Percentiles rank a stretch among this genome's conserved stretches.
Evolutionary conservation across 2,113 vertebrate species (phyloP).

Genomic region (Gallinago paraguaiae): DNA sequence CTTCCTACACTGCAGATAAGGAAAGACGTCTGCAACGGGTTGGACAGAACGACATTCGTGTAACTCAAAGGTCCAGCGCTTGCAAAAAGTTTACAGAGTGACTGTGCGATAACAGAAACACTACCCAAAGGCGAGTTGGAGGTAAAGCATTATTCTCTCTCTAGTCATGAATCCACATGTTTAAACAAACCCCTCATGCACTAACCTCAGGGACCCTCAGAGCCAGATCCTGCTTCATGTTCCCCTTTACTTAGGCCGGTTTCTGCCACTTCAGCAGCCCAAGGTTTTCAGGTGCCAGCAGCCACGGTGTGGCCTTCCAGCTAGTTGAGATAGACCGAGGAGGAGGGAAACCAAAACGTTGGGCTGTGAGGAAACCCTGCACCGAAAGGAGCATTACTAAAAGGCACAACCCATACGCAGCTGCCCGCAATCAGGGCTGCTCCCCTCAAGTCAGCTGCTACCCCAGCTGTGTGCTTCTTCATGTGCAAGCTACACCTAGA

Average conservation of each 20-base stretch:
- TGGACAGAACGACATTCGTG: neutral
- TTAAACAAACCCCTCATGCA: neutral
- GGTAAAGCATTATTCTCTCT: neutral
- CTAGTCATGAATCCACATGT: rapidly evolving
- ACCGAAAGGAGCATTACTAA: neutral
- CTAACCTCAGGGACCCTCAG: neutral
- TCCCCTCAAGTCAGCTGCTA: neutral
- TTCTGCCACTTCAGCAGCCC: neutral
- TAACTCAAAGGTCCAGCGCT: neutral
- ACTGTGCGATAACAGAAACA: neutral
- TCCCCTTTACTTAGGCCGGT: neutral
- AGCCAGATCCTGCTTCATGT: neutral
- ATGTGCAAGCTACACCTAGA: neutral
- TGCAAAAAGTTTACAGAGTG: neutral
- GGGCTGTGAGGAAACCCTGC: neutral
- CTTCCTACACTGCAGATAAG: slow-evolving; percentile 49
- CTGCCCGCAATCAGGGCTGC: neutral
- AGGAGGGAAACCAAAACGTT: neutral
- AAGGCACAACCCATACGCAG: neutral
- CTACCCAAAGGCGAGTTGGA: neutral
- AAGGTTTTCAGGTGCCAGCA: neutral
- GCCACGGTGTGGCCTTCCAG: neutral
- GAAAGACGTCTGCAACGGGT: neutral
- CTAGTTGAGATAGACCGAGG: neutral
- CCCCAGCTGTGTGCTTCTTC: neutral